phyloP scores from a whole-genome alignment of 2,888 invertebrate genomes.

The Drosophila mercatorum region DNA sequence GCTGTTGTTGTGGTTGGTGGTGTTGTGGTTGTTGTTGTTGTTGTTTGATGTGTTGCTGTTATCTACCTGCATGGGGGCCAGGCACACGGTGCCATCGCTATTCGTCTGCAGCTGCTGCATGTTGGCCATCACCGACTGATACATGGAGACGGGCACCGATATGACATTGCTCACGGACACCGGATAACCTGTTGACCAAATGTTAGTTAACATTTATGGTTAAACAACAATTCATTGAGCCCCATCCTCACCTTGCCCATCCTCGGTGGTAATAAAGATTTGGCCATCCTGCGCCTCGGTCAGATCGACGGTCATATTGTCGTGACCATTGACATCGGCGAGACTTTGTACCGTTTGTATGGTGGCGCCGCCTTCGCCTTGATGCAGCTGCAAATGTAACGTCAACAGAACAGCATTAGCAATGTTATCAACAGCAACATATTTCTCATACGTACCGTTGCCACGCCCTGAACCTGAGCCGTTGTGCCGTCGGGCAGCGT shows the following conservation, averaged over 20 bases:
- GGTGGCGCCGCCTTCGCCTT: constrained; percentile 87
- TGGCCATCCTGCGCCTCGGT: constrained; percentile 98
- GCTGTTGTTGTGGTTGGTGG: constrained; percentile 43
- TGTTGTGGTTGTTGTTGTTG: constrained; percentile 43
- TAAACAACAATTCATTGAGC: not conserved
- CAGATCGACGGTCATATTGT: constrained; percentile 94
- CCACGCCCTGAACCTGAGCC: constrained; percentile 93
- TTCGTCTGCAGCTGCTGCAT: constrained; percentile 91
- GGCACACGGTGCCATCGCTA: constrained; percentile 92
- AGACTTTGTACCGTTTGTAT: constrained; percentile 90
- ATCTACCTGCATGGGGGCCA: constrained; percentile 93
- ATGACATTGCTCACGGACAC: constrained; percentile 96
- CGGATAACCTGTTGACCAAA: constrained; percentile 85
- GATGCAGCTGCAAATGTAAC: constrained; percentile 86
- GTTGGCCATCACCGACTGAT: constrained; percentile 97
- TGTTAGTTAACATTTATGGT: too few relatives aligned
- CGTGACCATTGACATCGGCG: constrained; percentile 89
- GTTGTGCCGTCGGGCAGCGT: constrained; percentile 98
- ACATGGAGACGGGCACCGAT: constrained; percentile 98
- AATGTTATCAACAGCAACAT: not conserved
- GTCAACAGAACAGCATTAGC: not conserved
- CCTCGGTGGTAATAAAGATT: constrained; percentile 97
- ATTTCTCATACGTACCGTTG: constrained; percentile 76
- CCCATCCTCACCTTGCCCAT: constrained; percentile 91
- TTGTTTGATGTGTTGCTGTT: constrained; percentile 52